A percentile compares a stretch with the other conserved stretches of the same genome.
phyloP scores from a whole-genome alignment of 2,113 vertebrate species.

The Gymnocephalus cernua region DNA sequence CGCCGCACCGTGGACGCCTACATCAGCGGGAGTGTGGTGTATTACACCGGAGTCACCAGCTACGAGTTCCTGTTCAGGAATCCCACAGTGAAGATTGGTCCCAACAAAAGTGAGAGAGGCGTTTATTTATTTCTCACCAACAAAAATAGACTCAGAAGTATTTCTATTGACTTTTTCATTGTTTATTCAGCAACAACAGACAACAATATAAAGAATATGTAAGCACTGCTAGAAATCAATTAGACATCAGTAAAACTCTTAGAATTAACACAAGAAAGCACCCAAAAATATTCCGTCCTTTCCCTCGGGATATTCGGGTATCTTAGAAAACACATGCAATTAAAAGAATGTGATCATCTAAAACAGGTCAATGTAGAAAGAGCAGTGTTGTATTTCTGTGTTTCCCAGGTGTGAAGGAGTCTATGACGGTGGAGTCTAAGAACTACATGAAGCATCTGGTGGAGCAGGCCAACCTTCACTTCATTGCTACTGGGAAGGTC shows the following conservation, averaged over 20 bases:
- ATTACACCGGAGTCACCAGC: constrained; percentile 92
- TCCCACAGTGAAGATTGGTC: constrained; percentile 63
- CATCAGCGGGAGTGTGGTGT: constrained; percentile 89
- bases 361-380: neutral
- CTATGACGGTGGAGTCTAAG: constrained; percentile 79
- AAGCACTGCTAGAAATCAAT: neutral
- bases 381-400: neutral
- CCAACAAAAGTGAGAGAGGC: constrained; percentile 70
- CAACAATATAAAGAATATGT: neutral
- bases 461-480: constrained; percentile 93
- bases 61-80: constrained; percentile 87
- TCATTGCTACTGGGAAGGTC: constrained; percentile 91
- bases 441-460: constrained; percentile 90
- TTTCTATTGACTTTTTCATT: neutral
- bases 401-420: constrained; percentile 81
- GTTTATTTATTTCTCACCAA: neutral
- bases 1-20: constrained; percentile 83
- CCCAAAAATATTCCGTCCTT: neutral
- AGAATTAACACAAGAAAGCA: neutral
- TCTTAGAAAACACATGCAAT: neutral
- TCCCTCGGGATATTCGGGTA: too few species aligned
- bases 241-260: neutral
- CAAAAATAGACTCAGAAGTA: neutral
- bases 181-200: neutral
- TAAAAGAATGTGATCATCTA: too few species aligned